Conservation (phyloP, 2,888 invertebrate genomes). For the Eueremaeus valkanovi region DNA sequence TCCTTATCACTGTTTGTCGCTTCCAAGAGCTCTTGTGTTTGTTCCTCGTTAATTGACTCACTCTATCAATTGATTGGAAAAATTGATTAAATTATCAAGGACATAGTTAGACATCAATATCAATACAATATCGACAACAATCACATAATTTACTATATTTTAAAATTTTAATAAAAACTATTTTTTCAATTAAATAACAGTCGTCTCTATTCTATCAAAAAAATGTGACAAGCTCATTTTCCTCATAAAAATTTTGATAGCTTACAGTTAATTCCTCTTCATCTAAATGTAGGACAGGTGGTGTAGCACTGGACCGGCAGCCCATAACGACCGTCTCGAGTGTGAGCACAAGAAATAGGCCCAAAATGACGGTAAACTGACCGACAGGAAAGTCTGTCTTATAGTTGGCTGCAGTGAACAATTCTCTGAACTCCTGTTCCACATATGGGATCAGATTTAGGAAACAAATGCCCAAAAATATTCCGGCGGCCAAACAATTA, state of each 20-base stretch:
- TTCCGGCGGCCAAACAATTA: constrained; percentile 53
- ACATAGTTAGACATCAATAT: too few relatives aligned
- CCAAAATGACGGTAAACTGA: constrained; percentile 50
- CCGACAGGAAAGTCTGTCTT: constrained; percentile 49
- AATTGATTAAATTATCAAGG: not conserved
- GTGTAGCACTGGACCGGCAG: constrained; percentile 27
- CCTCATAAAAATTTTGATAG: too few relatives aligned
- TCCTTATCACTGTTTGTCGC: constrained; percentile 6
- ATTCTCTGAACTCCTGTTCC: constrained; percentile 49
- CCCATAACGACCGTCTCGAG: constrained; percentile 49
- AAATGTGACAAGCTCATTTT: not conserved
- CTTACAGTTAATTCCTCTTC: constrained; percentile 29
- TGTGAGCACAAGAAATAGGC: constrained; percentile 51
- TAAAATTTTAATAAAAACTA: not conserved
- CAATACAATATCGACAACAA: too few relatives aligned
- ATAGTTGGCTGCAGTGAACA: constrained; percentile 47
- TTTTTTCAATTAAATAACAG: not conserved
- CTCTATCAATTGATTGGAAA: not conserved
- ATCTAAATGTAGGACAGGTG: constrained; percentile 38
- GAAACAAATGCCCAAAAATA: constrained; percentile 53
- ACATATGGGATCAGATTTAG: constrained; percentile 53
- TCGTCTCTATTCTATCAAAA: not conserved
- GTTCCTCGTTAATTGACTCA: constrained; percentile 12
- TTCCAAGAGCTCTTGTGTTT: not conserved
- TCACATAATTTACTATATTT: too few relatives aligned